These are phyloP conservation scores for Salvelinus alpinus DNA, from an alignment of 2,113 vertebrate species.

Conservation along the genomic window DNA sequence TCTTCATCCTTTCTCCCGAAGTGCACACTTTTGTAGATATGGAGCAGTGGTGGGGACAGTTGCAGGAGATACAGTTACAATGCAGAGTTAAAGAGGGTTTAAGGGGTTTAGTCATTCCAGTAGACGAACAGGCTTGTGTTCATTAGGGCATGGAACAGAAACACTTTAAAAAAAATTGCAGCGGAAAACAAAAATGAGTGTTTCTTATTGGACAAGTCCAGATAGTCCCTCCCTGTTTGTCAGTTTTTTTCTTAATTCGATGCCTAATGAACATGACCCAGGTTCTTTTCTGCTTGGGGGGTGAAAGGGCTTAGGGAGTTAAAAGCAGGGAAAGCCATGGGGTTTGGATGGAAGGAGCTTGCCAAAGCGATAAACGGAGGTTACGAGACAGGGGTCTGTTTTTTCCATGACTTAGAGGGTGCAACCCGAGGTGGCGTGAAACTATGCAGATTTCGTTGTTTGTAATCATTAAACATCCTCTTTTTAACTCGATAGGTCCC, in stretches of 20 bases:
- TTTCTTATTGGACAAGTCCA: too few relatives aligned
- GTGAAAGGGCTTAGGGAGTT: too few relatives aligned
- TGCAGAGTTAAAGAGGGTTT: not conserved
- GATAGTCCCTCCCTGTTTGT: too few relatives aligned
- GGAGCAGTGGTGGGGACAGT: not conserved
- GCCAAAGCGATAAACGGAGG: not conserved
- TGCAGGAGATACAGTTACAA: not conserved
- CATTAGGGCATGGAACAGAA: not conserved
- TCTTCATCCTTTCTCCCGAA: too few relatives aligned
- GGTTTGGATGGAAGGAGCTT: not conserved
- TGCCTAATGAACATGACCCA: too few relatives aligned
- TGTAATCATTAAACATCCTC: constrained; percentile 44
- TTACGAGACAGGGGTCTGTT: not conserved
- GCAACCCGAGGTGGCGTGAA: not conserved
- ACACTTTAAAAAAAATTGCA: too few relatives aligned
- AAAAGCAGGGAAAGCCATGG: not conserved
- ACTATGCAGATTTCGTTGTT: constrained; percentile 22
- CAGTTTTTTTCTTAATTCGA: too few relatives aligned
- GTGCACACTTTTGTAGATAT: too few relatives aligned
- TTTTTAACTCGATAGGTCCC: constrained; percentile 1
- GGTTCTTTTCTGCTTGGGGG: too few relatives aligned
- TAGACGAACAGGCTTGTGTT: not conserved
- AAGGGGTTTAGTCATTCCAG: not conserved
- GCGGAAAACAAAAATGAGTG: too few relatives aligned
- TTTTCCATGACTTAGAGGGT: not conserved